These are phyloP conservation scores for Anhinga anhinga DNA, from an alignment of 2,113 vertebrate species.

Conservation along the genomic window DNA sequence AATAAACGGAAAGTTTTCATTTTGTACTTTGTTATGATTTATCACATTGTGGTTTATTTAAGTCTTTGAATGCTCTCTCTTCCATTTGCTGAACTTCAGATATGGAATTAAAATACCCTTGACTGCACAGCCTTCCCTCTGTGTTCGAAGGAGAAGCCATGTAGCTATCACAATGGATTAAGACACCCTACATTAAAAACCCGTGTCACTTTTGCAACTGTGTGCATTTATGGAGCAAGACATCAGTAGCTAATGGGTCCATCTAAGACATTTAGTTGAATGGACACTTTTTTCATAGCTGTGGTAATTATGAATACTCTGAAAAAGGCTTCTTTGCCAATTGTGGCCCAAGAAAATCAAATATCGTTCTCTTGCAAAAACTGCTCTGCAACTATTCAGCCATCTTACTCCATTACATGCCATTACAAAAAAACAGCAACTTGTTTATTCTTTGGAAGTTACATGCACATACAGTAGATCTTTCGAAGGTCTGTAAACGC, in stretches of 20 bases:
- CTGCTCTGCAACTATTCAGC: background rate
- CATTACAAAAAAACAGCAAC: background rate
- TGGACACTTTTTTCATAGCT: constrained; percentile 67
- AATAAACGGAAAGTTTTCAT: background rate
- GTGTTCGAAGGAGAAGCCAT: background rate
- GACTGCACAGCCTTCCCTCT: background rate
- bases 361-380: background rate
- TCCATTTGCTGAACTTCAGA: constrained; percentile 20
- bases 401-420: background rate
- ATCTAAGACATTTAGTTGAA: constrained; percentile 54
- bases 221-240: constrained; percentile 68
- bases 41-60: constrained; percentile 31
- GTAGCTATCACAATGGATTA: constrained; percentile 58
- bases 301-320: constrained; percentile 47
- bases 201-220: constrained; percentile 56
- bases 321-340: constrained; percentile 41
- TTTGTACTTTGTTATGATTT: constrained; percentile 33
- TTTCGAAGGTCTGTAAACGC: background rate
- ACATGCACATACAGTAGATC: background rate
- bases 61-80: background rate
- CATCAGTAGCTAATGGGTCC: constrained; percentile 68
- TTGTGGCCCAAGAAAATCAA: constrained; percentile 4
- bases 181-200: constrained; percentile 44
- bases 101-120: background rate
- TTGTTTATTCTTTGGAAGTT: constrained; percentile 16